These are phyloP conservation scores for Brachypalpus laphriformis DNA, from an alignment of 2,888 invertebrate species.

Conservation along the genomic window DNA sequence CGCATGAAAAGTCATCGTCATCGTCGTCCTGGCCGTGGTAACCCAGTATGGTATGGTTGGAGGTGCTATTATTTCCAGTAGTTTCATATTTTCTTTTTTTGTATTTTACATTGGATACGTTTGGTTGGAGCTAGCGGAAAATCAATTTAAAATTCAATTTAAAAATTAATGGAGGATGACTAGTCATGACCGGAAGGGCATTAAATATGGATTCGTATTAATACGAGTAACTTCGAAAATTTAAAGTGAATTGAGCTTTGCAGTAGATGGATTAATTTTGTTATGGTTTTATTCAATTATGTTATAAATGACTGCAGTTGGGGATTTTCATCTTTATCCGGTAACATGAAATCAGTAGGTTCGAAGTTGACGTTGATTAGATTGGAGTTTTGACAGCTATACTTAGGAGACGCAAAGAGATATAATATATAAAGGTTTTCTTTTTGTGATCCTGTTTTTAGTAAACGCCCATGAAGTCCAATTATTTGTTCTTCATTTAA, in stretches of 20 bases:
- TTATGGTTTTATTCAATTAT: too few relatives aligned
- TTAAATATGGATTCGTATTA: constrained; percentile 61
- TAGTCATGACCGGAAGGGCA: constrained; percentile 58
- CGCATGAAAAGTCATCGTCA: constrained; percentile 46
- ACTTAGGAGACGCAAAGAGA: too few relatives aligned
- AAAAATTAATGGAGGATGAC: constrained; percentile 69
- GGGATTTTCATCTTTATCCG: too few relatives aligned
- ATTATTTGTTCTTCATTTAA: too few relatives aligned
- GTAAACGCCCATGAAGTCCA: too few relatives aligned
- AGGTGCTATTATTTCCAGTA: constrained; percentile 10
- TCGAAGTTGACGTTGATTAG: too few relatives aligned
- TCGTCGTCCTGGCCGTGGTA: not conserved
- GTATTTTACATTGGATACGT: constrained; percentile 52
- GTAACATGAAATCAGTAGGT: too few relatives aligned
- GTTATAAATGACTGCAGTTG: too few relatives aligned
- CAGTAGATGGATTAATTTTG: too few relatives aligned
- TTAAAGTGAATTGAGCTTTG: not conserved
- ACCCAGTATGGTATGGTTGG: not conserved
- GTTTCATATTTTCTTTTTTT: constrained; percentile 16
- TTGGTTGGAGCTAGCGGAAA: constrained; percentile 47
- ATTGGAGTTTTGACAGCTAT: too few relatives aligned
- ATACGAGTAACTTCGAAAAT: constrained; percentile 52
- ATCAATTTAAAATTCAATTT: constrained; percentile 72
- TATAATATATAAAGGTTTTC: too few relatives aligned
- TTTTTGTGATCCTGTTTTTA: too few relatives aligned